Percentiles rank a stretch among this genome's conserved stretches.
phyloP scores from a whole-genome alignment of 1,140 invertebrate genomes.

The Callitettix versicolor region DNA sequence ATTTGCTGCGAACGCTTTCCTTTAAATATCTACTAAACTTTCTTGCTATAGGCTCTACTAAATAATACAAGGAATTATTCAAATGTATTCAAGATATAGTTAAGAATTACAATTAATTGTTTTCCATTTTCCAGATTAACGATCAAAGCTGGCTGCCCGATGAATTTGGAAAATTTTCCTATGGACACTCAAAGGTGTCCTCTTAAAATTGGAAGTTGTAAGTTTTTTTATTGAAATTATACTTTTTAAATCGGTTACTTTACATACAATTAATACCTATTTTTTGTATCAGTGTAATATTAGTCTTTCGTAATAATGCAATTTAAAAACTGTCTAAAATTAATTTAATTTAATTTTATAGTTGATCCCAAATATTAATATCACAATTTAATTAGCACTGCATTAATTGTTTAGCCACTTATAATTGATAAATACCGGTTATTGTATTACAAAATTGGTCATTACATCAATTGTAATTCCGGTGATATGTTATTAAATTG shows the following conservation, averaged over 20 bases:
- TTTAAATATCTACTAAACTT: no score
- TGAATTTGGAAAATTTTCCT: conserved; percentile 85
- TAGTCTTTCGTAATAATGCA: background rate
- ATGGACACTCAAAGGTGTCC: conserved; percentile 84
- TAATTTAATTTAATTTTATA: background rate
- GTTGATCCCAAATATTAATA: background rate
- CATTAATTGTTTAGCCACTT: no score
- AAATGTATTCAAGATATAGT: no score
- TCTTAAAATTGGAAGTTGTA: conserved; percentile 78
- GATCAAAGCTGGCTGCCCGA: conserved; percentile 83
- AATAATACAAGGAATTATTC: no score
- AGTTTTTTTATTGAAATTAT: conserved; percentile 35
- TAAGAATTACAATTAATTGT: no score
- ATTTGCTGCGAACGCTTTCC: no score
- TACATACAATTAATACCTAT: no score
- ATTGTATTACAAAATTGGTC: no score
- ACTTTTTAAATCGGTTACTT: background rate
- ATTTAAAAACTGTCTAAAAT: background rate
- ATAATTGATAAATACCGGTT: no score
- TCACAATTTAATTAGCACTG: background rate
- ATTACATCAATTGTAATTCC: no score
- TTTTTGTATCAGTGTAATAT: background rate
- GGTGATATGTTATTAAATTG: no score
- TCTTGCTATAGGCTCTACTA: no score
- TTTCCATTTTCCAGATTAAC: conserved; percentile 53